These are phyloP conservation scores for Trichogramma dendrolimi DNA, from an alignment of 2,888 invertebrate species.

Conservation along the genomic window DNA sequence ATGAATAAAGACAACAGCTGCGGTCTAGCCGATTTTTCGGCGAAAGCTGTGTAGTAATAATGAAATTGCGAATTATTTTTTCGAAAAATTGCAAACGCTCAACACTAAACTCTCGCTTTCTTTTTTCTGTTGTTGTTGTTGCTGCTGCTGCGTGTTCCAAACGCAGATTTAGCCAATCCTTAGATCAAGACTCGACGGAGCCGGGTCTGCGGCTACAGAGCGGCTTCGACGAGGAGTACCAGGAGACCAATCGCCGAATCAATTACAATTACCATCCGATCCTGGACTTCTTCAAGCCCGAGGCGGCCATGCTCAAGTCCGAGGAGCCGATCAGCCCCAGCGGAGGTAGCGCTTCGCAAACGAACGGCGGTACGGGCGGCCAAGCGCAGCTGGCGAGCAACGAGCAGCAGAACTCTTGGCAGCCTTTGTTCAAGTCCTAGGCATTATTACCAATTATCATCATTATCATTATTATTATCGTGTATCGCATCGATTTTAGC, in stretches of 20 bases:
- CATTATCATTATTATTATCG: constrained; percentile 6
- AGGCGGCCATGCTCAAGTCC: constrained; percentile 47
- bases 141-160: not conserved
- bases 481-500: no score
- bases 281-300: constrained; percentile 69
- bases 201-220: constrained; percentile 36
- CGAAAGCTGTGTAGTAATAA: no score
- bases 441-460: not conserved
- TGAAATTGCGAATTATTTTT: no score
- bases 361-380: not conserved
- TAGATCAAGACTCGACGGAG: constrained; percentile 38
- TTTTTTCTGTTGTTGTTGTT: not conserved
- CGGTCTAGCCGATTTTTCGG: no score
- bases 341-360: not conserved
- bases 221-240: constrained; percentile 46
- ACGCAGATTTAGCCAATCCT: constrained; percentile 40
- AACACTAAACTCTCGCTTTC: no score
- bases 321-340: constrained; percentile 28
- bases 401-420: constrained; percentile 43
- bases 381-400: constrained; percentile 14
- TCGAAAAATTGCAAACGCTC: no score
- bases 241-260: constrained; percentile 56
- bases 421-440: constrained; percentile 46
- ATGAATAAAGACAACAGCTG: no score
- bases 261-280: constrained; percentile 82